Percentiles rank a stretch among this genome's conserved stretches.
Evolutionary conservation across 2,888 invertebrate genomes (phyloP).

Genomic region (Agonum fuliginosum): DNA sequence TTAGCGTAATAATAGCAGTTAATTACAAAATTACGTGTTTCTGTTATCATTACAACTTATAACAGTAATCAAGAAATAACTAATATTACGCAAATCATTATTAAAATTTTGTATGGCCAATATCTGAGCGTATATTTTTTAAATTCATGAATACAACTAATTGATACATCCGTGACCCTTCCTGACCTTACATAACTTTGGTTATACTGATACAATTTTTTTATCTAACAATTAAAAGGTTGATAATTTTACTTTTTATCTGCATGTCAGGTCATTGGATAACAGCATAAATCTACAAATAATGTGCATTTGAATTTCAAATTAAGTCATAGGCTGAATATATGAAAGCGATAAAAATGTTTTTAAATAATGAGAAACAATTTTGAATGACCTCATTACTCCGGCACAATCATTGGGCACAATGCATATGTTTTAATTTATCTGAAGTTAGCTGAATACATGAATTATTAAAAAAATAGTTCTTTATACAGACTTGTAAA

Average conservation of each 20-base stretch:
- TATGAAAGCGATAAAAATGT: constrained; percentile 29
- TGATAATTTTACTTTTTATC: too few species aligned
- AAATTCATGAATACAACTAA: too few species aligned
- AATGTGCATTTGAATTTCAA: neutral
- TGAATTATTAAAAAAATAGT: neutral
- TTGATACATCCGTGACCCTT: too few species aligned
- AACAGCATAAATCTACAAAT: neutral
- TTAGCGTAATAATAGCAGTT: neutral
- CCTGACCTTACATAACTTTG: constrained; percentile 1
- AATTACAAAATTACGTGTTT: neutral
- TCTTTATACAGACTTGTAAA: too few species aligned
- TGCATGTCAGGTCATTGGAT: neutral
- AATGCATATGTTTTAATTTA: neutral
- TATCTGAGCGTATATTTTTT: too few species aligned
- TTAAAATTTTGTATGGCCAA: too few species aligned
- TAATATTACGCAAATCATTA: neutral
- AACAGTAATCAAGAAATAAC: neutral
- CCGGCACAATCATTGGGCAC: too few species aligned
- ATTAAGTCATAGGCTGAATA: constrained; percentile 42
- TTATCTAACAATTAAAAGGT: neutral
- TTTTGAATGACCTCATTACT: constrained; percentile 27
- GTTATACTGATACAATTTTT: neutral
- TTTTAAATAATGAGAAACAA: constrained; percentile 20
- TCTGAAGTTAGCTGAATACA: neutral
- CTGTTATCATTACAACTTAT: neutral